A percentile compares a stretch with the other conserved stretches of the same genome.
These are phyloP conservation scores for Atrina japonica DNA, from an alignment of 2,888 invertebrate genomes.

Conservation along the genomic window DNA sequence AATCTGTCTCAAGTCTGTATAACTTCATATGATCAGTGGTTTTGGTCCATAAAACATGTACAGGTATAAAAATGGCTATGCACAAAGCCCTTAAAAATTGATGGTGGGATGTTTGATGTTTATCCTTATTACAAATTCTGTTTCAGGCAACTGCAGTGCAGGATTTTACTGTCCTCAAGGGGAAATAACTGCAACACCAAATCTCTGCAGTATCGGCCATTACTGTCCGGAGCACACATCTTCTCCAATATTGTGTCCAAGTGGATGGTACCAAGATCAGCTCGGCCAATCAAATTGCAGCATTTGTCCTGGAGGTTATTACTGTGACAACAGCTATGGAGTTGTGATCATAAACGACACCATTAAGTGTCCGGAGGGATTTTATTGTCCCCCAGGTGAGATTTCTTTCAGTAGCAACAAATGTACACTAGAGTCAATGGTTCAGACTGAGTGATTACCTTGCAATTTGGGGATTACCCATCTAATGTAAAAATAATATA, in stretches of 20 bases:
- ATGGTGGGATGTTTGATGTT: too few relatives aligned
- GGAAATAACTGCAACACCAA: constrained; percentile 62
- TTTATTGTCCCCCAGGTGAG: constrained; percentile 76
- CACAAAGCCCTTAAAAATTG: too few relatives aligned
- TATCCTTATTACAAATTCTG: too few relatives aligned
- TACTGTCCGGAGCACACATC: constrained; percentile 71
- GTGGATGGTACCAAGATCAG: constrained; percentile 72
- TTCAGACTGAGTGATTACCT: too few relatives aligned
- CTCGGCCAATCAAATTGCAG: constrained; percentile 70
- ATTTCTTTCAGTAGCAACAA: neutral
- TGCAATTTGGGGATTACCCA: too few relatives aligned
- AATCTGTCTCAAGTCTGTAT: too few relatives aligned
- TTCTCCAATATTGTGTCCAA: constrained; percentile 67
- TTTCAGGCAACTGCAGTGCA: constrained; percentile 72
- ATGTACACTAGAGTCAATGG: too few relatives aligned
- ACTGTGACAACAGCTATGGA: constrained; percentile 76
- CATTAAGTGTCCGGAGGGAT: constrained; percentile 74
- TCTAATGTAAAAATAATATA: too few relatives aligned
- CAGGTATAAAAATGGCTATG: too few relatives aligned
- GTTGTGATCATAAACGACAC: constrained; percentile 73
- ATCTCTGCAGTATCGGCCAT: constrained; percentile 73
- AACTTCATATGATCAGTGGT: too few relatives aligned
- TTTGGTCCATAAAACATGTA: too few relatives aligned
- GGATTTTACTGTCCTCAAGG: constrained; percentile 78
- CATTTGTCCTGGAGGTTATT: constrained; percentile 75